Base-by-base conservation (phyloP, 2,113 vertebrate genomes). In the Tychaedon coryphoeus region DNA sequence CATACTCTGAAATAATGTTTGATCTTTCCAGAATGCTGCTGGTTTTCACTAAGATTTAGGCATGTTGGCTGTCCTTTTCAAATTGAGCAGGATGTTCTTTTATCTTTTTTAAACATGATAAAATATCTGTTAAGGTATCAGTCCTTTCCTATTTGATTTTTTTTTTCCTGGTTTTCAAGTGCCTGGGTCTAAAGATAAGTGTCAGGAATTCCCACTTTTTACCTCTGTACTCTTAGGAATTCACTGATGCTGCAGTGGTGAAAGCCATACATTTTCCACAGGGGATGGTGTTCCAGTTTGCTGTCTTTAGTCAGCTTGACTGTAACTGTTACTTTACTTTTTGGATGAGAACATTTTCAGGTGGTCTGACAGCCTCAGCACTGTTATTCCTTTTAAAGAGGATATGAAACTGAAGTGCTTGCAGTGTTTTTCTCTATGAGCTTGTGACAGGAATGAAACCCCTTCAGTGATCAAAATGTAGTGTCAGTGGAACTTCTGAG, bases 401-500 rank as follows among this genome's bases (percentile, higher is more conserved):
- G 19, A 34, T 51, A 29, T 88, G 74, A 75, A 93, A 78, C 53
- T 85, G 53, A 48, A 88, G 42, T 6, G 1, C 51, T 92, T 90
- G 57, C 42, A 57, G 47, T 90, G 51, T 93, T 94, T 95, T 93
- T 54, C 70, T 67, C 26, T 92, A 36, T 0, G 4, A 90, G 70
- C 38, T 90, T 85, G 16, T 82, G 66, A 45, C 71, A 83, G 67
- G 61, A 93, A 74, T 78, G 57, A 81, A 78, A 85, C 33, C 5
- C 34, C 9, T 94, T 95, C 69, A 58, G 51, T 81, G 81, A 93
- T 93, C 85, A 94, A 91, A 92, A 82, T 64, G 40, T 74, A 66
- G 43, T 86, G 88, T 90, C 71, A 86, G 57, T 75, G 66, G 73
- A 71, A 79, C 62, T 93, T 93, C 66, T 79, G 85, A 85, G 56